These are phyloP conservation scores for Limanda limanda DNA, from an alignment of 2,113 vertebrate genomes.

Conservation along the genomic window DNA sequence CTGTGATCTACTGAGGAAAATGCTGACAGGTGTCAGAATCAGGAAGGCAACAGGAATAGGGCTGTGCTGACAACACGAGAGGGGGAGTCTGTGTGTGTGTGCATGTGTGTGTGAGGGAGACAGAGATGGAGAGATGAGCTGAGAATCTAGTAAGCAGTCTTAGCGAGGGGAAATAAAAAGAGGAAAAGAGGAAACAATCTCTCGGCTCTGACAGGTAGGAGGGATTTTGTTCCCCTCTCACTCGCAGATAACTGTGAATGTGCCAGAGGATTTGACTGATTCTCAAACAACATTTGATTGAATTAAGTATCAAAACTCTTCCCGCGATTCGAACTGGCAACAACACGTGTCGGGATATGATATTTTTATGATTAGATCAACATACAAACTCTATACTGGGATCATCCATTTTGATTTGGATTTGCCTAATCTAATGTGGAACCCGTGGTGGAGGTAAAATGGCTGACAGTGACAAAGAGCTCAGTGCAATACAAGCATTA, in stretches of 20 bases:
- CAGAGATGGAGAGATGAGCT: conserved; percentile 76
- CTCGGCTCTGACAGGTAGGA: conserved; percentile 75
- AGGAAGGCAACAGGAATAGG: conserved; percentile 72
- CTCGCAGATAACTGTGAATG: conserved; percentile 53
- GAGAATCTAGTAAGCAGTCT: conserved; percentile 78
- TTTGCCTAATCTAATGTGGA: conserved; percentile 77
- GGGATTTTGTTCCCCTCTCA: conserved; percentile 28
- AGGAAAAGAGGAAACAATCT: conserved; percentile 67
- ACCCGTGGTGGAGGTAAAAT: conserved; percentile 71
- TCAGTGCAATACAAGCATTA: conserved; percentile 56
- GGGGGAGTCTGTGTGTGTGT: conserved; percentile 37
- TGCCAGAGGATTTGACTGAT: conserved; percentile 65
- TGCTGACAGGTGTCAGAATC: conserved; percentile 83
- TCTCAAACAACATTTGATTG: conserved; percentile 73
- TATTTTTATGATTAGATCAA: conserved; percentile 68
- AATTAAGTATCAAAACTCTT: conserved; percentile 68
- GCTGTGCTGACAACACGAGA: conserved; percentile 75
- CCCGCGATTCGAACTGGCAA: conserved; percentile 48
- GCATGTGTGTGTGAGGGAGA: conserved; percentile 41
- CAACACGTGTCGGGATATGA: conserved; percentile 58
- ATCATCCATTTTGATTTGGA: conserved; percentile 79
- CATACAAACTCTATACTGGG: conserved; percentile 61
- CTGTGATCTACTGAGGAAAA: conserved; percentile 83
- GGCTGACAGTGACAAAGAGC: conserved; percentile 79
- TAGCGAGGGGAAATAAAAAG: conserved; percentile 65